Percentiles rank a stretch among this genome's conserved stretches.
phyloP scores from a whole-genome alignment of 2,797 vertebrate genomes.

The Dendrocincla tyrannina region DNA sequence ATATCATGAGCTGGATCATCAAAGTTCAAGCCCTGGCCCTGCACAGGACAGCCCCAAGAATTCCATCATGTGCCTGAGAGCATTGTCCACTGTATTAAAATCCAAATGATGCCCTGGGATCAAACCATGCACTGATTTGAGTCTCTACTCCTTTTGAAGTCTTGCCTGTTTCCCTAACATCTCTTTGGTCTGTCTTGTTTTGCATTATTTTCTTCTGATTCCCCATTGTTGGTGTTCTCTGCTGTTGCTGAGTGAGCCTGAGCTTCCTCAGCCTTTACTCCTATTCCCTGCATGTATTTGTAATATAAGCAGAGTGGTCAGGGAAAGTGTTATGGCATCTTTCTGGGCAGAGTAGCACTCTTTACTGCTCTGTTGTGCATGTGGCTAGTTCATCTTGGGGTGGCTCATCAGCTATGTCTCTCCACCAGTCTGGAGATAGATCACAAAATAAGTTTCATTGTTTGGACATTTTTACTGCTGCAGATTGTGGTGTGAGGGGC shows the following conservation, averaged over 20 bases:
- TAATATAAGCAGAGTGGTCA: neutral
- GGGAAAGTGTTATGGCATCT: neutral
- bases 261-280: neutral
- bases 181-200: neutral
- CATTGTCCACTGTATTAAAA: neutral
- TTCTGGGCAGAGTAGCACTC: neutral
- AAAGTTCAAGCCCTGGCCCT: neutral
- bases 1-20: neutral
- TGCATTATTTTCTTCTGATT: neutral
- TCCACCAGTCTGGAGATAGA: neutral
- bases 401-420: neutral
- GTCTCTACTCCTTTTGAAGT: neutral
- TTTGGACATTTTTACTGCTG: neutral
- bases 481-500: neutral
- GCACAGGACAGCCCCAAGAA: neutral
- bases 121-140: neutral
- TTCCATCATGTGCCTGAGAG: neutral
- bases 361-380: neutral
- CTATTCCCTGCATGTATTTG: neutral
- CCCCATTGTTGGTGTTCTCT: neutral
- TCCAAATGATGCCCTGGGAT: neutral
- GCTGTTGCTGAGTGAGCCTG: neutral
- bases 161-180: neutral
- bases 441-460: neutral
- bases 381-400: neutral